These are phyloP conservation scores for Discoglossus pictus DNA, from an alignment of 2,797 vertebrate genomes.

Conservation along the genomic window DNA sequence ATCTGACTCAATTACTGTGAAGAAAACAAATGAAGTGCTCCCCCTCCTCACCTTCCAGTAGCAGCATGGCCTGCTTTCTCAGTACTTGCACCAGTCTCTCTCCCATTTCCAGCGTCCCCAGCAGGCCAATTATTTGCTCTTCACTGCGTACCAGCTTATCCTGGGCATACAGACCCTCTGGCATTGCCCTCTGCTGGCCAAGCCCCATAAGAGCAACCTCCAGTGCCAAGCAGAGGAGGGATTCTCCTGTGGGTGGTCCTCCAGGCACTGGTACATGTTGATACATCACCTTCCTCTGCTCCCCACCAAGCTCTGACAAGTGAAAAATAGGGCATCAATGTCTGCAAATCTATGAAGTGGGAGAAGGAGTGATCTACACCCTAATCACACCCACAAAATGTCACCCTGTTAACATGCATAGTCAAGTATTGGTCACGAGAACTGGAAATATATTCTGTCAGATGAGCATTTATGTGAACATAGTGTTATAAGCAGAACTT, in stretches of 20 bases:
- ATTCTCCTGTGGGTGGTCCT: slow-evolving; percentile 57
- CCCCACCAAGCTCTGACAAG: slow-evolving; percentile 50
- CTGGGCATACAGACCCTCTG: slow-evolving; percentile 66
- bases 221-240: slow-evolving; percentile 63
- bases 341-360: too few relatives aligned
- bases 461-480: too few relatives aligned
- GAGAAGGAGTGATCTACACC: too few relatives aligned
- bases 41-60: slow-evolving; percentile 62
- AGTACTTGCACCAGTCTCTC: slow-evolving; percentile 66
- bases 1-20: too few relatives aligned
- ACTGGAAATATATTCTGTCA: too few relatives aligned
- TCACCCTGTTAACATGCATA: too few relatives aligned
- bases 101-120: slow-evolving; percentile 66
- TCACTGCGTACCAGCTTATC: slow-evolving; percentile 68
- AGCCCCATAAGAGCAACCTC: slow-evolving; percentile 67
- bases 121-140: slow-evolving; percentile 65
- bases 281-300: slow-evolving; percentile 63
- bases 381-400: too few relatives aligned
- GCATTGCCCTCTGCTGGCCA: slow-evolving; percentile 68
- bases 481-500: too few relatives aligned
- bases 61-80: slow-evolving; percentile 61
- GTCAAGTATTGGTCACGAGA: too few relatives aligned
- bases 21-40: too few relatives aligned
- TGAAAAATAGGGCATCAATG: not conserved
- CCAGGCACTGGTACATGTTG: slow-evolving; percentile 62